phyloP scores from a whole-genome alignment of 2,113 vertebrate species.

The Aplodontia rufa region DNA sequence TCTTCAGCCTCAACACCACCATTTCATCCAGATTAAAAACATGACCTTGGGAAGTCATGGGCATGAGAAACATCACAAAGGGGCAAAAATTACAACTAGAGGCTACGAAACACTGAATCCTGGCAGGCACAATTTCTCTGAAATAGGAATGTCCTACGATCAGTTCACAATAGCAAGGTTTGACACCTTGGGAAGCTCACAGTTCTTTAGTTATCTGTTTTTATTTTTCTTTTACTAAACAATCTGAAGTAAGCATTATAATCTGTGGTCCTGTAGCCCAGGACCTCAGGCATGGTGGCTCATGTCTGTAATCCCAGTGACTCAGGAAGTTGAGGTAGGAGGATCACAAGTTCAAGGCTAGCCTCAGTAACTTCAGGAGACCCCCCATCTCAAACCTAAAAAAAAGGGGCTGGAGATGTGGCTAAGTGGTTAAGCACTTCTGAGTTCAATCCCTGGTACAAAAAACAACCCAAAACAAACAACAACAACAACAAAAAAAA shows the following conservation, averaged over 20 bases:
- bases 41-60: not conserved
- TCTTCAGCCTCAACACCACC: slow-evolving; percentile 37
- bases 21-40: slow-evolving; percentile 39
- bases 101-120: not conserved
- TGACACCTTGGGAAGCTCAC: not conserved
- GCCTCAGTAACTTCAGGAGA: no score
- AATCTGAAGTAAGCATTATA: not conserved
- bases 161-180: not conserved
- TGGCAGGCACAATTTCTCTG: not conserved
- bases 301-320: no score
- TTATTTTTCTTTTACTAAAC: not conserved
- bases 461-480: no score
- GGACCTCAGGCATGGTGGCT: no score
- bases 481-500: no score
- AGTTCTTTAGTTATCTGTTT: not conserved
- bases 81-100: not conserved
- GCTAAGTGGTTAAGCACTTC: no score
- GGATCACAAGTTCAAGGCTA: no score
- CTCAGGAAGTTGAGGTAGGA: no score
- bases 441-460: no score
- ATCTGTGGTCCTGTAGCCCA: not conserved
- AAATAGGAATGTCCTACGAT: not conserved
- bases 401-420: no score
- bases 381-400: no score
- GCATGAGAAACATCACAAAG: slow-evolving; percentile 9